A percentile compares a stretch with the other conserved stretches of the same genome.
Evolutionary conservation across 1,140 invertebrate genomes (phyloP).

Genomic region (Dolichoris vasculosae): DNA sequence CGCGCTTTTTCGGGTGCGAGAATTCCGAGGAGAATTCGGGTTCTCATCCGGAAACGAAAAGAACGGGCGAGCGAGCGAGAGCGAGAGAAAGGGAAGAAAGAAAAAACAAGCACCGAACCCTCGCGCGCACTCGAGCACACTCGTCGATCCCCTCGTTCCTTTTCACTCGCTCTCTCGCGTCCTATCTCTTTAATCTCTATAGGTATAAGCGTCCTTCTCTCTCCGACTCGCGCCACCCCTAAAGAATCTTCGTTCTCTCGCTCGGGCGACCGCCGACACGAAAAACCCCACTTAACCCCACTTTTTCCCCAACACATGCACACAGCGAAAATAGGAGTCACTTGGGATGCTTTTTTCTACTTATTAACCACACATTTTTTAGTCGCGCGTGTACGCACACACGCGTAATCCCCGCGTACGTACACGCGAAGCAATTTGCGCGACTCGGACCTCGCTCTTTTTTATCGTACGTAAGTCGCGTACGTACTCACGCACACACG

Average conservation of each 20-base stretch:
- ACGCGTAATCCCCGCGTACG: background rate
- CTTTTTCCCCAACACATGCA: conserved; percentile 20
- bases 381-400: background rate
- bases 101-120: conserved; percentile 7
- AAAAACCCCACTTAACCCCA: conserved; percentile 39
- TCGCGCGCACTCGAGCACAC: conserved; percentile 17
- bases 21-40: background rate
- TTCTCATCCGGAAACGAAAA: background rate
- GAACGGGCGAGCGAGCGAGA: background rate
- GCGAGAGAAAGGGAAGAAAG: background rate
- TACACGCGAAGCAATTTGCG: background rate
- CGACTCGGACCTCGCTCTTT: background rate
- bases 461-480: background rate
- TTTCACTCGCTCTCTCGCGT: background rate
- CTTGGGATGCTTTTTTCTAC: background rate
- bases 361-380: conserved; percentile 13
- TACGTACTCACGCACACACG: background rate
- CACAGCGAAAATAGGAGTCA: background rate
- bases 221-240: conserved; percentile 26
- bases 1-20: background rate
- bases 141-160: conserved; percentile 16
- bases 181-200: conserved; percentile 7
- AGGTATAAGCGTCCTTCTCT: background rate
- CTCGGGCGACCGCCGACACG: conserved; percentile 15
- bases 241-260: conserved; percentile 22